A percentile compares a stretch with the other conserved stretches of the same genome.
Conservation (phyloP, 2,113 vertebrate genomes). For the Lethenteron camtschaticum region DNA sequence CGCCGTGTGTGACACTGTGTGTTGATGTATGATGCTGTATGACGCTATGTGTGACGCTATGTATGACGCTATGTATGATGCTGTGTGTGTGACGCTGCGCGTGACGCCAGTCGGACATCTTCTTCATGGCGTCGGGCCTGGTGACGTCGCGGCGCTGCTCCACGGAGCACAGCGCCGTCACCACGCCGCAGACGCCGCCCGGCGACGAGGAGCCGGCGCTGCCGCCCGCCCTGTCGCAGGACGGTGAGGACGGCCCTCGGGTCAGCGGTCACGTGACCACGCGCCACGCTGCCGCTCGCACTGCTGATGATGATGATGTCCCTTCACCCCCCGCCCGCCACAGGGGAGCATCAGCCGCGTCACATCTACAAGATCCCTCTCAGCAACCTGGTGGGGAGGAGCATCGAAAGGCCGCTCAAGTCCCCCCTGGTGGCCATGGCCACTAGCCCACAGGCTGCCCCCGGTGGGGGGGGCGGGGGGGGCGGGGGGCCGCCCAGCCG, state of each 20-base stretch:
- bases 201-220: conserved; percentile 49
- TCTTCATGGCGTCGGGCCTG: conserved; percentile 56
- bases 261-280: no score
- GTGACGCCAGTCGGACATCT: conserved; percentile 59
- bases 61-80: no score
- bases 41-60: no score
- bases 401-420: conserved; percentile 81
- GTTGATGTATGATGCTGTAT: no score
- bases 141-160: conserved; percentile 57
- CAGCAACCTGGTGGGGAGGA: conserved; percentile 79
- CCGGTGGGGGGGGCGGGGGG: not conserved
- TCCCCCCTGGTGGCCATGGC: conserved; percentile 62
- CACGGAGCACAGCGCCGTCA: conserved; percentile 55
- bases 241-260: no score
- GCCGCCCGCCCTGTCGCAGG: conserved; percentile 28
- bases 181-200: conserved; percentile 61
- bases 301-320: no score
- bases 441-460: conserved; percentile 26
- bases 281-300: no score
- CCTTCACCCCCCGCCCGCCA: no score
- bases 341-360: conserved; percentile 48
- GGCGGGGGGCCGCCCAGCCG: conserved; percentile 14
- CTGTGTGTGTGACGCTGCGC: no score
- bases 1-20: no score
- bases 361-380: conserved; percentile 89